phyloP scores from a whole-genome alignment of 2,113 vertebrate species.

The Lathamus discolor region DNA sequence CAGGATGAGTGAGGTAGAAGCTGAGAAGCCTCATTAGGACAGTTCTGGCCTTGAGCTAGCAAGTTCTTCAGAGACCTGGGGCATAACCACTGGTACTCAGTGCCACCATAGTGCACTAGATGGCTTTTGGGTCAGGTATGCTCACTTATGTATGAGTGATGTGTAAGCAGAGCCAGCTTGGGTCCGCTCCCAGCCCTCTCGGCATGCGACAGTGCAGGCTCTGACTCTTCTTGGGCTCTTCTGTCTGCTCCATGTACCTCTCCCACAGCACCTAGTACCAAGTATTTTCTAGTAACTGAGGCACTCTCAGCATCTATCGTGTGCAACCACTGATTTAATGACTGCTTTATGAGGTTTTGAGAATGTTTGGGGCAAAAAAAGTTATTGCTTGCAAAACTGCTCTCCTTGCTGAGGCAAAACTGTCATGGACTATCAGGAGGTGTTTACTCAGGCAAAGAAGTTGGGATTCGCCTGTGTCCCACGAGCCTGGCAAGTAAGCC shows the following conservation, averaged over 20 bases:
- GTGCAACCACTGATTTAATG: background rate
- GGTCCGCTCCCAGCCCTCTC: background rate
- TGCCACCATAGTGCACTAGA: accelerated
- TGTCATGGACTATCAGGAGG: background rate
- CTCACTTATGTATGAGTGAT: accelerated
- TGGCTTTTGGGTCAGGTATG: accelerated
- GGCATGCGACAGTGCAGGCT: background rate
- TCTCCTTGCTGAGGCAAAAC: background rate
- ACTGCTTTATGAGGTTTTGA: background rate
- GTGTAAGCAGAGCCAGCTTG: accelerated
- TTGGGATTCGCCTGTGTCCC: background rate
- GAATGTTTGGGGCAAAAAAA: background rate
- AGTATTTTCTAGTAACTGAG: background rate
- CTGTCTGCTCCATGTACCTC: accelerated
- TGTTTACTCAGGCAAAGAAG: background rate
- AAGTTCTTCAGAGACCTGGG: background rate
- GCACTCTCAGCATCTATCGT: background rate
- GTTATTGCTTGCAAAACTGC: background rate
- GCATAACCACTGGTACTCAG: background rate
- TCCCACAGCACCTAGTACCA: background rate
- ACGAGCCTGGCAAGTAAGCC: background rate
- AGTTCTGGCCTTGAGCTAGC: background rate
- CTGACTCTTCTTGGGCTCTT: background rate
- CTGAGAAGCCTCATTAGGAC: background rate
- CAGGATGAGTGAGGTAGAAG: background rate